Conservation (phyloP, 2,888 invertebrate species). For the Clivina fossor region DNA sequence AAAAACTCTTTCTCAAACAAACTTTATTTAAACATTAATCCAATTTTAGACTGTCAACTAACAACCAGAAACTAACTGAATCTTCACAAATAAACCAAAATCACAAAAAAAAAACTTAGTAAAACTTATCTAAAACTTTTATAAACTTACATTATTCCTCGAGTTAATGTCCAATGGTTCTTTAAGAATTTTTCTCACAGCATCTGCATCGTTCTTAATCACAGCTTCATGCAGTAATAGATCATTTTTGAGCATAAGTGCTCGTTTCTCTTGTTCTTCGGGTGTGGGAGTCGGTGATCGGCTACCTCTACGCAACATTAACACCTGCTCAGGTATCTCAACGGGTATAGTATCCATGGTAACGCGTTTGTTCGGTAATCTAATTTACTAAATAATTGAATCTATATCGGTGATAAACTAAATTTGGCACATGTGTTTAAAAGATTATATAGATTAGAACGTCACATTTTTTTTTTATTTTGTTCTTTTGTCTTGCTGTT, state of each 20-base stretch:
- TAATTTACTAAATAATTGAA: not conserved
- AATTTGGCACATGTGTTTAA: constrained; percentile 11
- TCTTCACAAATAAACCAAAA: no score
- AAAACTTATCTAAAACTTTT: not conserved
- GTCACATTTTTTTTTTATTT: constrained; percentile 17
- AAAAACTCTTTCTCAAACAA: no score
- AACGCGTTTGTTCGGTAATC: not conserved
- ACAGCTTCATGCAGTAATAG: constrained; percentile 72
- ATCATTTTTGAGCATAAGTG: constrained; percentile 66
- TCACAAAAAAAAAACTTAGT: no score
- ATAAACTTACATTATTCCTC: constrained; percentile 70
- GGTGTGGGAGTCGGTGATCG: constrained; percentile 44
- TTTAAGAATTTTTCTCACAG: constrained; percentile 64
- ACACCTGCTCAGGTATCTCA: constrained; percentile 23
- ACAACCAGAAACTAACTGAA: no score
- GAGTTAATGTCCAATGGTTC: constrained; percentile 71
- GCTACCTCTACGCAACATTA: constrained; percentile 25
- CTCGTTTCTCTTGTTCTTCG: constrained; percentile 52
- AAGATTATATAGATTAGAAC: constrained; percentile 1
- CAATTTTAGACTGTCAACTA: no score
- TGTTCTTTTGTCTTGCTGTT: no score
- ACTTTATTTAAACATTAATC: no score
- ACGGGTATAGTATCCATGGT: constrained; percentile 22
- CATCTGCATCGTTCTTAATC: constrained; percentile 70
- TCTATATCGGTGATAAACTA: no score